phyloP scores from a whole-genome alignment of 1,140 invertebrate genomes.

The Drosophila sucinea region DNA sequence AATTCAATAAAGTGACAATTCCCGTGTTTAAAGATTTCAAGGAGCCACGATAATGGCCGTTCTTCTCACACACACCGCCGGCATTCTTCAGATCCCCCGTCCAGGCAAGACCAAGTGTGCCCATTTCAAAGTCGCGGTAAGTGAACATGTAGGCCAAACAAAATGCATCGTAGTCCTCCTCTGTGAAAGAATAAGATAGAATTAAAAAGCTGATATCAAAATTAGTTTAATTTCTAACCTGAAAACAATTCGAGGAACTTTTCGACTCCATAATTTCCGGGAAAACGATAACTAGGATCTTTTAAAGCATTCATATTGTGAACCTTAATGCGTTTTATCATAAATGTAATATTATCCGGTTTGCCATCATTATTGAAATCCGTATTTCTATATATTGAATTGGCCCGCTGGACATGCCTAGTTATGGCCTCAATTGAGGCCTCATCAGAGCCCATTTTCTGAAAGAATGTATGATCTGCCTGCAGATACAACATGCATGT shows the following conservation, averaged over 20 bases:
- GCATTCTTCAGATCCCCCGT: conserved; percentile 97
- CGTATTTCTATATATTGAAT: conserved; percentile 95
- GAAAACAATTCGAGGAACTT: conserved; percentile 97
- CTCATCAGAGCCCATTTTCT: conserved; percentile 95
- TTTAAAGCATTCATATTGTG: conserved; percentile 92
- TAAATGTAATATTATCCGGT: conserved; percentile 96
- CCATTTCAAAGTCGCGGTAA: conserved; percentile 99
- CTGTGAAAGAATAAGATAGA: conserved; percentile 83
- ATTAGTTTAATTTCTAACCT: conserved; percentile 84
- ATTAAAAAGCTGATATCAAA: not conserved
- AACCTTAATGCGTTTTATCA: conserved; percentile 98
- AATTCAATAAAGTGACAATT: conserved; percentile 98
- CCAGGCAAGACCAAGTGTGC: conserved; percentile 98
- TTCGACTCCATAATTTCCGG: conserved; percentile 96
- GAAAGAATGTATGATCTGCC: conserved; percentile 96
- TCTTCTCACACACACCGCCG: conserved; percentile 96
- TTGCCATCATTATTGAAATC: conserved; percentile 97
- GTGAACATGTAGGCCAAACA: conserved; percentile 99
- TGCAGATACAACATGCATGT: conserved; percentile 96
- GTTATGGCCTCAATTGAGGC: conserved; percentile 98
- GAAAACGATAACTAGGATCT: conserved; percentile 94
- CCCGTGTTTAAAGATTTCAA: conserved; percentile 98
- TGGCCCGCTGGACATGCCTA: conserved; percentile 95
- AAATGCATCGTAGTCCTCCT: conserved; percentile 99
- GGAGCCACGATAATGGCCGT: conserved; percentile 97